Percentiles rank a stretch among this genome's conserved stretches.
These are phyloP conservation scores for Acrobasis repandana DNA, from an alignment of 2,888 invertebrate genomes.

Conservation along the genomic window DNA sequence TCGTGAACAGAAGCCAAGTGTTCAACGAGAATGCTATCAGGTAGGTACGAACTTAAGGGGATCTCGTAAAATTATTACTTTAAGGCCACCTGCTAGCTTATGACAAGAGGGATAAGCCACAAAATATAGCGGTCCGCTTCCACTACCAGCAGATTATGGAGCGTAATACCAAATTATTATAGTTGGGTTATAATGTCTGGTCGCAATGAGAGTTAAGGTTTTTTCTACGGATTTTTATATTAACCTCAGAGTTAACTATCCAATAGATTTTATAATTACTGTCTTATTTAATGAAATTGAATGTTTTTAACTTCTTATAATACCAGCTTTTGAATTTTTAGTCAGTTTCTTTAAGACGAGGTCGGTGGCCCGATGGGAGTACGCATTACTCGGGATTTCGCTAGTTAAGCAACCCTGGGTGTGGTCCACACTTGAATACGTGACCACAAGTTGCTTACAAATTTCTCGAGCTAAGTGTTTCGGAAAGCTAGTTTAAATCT, in stretches of 20 bases:
- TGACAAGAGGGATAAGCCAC: constrained; percentile 54
- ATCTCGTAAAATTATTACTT: constrained; percentile 65
- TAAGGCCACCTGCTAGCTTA: constrained; percentile 58
- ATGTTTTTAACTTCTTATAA: background rate
- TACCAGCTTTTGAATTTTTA: background rate
- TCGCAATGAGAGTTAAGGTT: constrained; percentile 31
- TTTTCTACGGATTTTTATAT: constrained; percentile 19
- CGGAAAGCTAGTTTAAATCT: too few relatives aligned
- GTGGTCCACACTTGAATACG: too few relatives aligned
- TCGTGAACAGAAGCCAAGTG: constrained; percentile 31
- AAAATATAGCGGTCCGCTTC: constrained; percentile 45
- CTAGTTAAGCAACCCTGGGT: too few relatives aligned
- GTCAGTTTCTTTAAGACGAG: too few relatives aligned
- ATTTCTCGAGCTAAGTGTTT: too few relatives aligned
- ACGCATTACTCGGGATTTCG: too few relatives aligned
- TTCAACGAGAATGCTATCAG: constrained; percentile 36
- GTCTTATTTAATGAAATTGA: background rate
- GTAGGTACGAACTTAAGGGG: constrained; percentile 48
- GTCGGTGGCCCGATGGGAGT: too few relatives aligned
- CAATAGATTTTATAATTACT: background rate
- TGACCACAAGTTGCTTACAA: too few relatives aligned
- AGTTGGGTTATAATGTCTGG: constrained; percentile 29
- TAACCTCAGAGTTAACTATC: background rate
- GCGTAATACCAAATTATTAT: constrained; percentile 42
- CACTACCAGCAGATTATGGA: constrained; percentile 41